These are phyloP conservation scores for Alouatta palliata DNA, from an alignment of 2,113 vertebrate species.

Conservation along the genomic window DNA sequence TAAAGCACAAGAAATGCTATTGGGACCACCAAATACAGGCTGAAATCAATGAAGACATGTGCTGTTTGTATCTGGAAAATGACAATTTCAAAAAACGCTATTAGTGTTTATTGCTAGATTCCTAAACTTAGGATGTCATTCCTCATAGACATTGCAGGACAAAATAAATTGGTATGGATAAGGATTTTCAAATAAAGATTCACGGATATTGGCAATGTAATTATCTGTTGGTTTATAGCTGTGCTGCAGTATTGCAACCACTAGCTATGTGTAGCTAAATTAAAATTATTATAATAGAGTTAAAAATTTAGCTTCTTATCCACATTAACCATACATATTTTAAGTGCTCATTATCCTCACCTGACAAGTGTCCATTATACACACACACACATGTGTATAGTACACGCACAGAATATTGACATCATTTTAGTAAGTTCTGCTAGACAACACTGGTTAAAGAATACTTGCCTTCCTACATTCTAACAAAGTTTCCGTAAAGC, in stretches of 20 bases:
- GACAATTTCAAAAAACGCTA: not conserved
- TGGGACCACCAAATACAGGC: not conserved
- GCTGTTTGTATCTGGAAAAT: not conserved
- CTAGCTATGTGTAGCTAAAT: not conserved
- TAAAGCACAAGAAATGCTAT: not conserved
- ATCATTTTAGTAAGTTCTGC: not conserved
- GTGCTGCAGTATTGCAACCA: not conserved
- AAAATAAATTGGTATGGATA: not conserved
- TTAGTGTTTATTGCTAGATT: not conserved
- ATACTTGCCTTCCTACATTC: not conserved
- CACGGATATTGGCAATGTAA: not conserved
- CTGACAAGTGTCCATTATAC: too few species aligned
- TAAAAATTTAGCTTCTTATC: not conserved
- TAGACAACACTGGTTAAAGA: not conserved
- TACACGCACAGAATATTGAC: not conserved
- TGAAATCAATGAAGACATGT: not conserved
- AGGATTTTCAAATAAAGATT: not conserved
- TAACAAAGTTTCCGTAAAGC: not conserved
- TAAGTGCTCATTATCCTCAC: not conserved
- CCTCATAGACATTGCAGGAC: not conserved
- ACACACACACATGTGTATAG: not conserved
- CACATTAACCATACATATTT: not conserved
- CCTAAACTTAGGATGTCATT: not conserved
- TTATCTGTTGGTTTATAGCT: not conserved
- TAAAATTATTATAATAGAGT: not conserved